Conservation (phyloP, 1,140 invertebrate species). For the Bombus consobrinus region DNA sequence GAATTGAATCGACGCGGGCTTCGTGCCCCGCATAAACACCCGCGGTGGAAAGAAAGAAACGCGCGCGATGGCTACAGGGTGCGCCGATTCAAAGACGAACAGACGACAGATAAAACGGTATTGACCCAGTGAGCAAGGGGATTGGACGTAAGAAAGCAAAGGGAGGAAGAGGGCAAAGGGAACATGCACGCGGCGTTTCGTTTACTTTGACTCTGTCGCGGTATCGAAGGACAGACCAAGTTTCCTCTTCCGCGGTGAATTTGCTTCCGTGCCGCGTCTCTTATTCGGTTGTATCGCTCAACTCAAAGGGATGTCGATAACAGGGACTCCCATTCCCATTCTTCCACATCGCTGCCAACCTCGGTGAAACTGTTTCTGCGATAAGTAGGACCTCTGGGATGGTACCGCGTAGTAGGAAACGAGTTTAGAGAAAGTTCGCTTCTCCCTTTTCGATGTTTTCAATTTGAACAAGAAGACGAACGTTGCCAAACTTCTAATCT, state of each 20-base stretch:
- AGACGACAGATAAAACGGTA: constrained; percentile 59
- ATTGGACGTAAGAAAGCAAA: not conserved
- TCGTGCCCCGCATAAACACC: constrained; percentile 65
- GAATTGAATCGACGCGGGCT: constrained; percentile 65
- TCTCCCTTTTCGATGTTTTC: not conserved
- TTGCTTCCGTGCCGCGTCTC: constrained; percentile 42
- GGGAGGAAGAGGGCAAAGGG: not conserved
- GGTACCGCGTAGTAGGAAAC: not conserved
- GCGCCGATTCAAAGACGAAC: constrained; percentile 46
- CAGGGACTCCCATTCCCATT: constrained; percentile 51
- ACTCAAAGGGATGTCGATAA: constrained; percentile 50
- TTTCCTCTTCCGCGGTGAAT: constrained; percentile 42
- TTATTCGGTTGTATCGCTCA: constrained; percentile 48
- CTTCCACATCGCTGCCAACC: constrained; percentile 23
- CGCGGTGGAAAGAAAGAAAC: not conserved
- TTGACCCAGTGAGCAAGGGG: constrained; percentile 33
- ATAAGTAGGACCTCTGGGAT: not conserved
- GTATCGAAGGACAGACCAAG: constrained; percentile 11
- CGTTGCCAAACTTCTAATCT: not conserved
- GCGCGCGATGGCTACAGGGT: not conserved
- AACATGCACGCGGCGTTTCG: not conserved
- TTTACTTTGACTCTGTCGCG: constrained; percentile 18
- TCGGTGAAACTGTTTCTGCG: not conserved
- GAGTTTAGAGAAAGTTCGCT: not conserved
- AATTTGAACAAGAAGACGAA: not conserved